Evolutionary conservation across 1,140 invertebrate species (phyloP).

Genomic region (Drosophila oshimai): DNA sequence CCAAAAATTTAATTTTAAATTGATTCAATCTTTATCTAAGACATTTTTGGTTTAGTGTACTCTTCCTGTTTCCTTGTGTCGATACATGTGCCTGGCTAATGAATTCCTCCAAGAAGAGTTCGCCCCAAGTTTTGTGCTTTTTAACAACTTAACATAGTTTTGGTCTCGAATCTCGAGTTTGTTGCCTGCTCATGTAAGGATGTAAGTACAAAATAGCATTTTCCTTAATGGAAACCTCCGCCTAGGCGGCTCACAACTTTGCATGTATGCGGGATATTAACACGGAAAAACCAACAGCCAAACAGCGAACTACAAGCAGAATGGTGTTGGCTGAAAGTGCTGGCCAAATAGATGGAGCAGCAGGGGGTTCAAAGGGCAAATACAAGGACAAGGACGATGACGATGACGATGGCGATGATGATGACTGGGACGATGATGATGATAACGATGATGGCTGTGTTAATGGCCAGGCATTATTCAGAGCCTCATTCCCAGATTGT

Average conservation of each 20-base stretch:
- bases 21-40: no score
- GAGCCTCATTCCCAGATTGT: conserved; percentile 75
- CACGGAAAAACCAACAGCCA: conserved; percentile 69
- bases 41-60: neutral
- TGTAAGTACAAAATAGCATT: conserved; percentile 73
- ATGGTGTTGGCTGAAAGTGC: conserved; percentile 72
- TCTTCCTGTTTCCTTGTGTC: conserved; percentile 16
- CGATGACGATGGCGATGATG: neutral
- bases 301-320: conserved; percentile 19
- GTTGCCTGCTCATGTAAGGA: conserved; percentile 47
- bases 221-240: conserved; percentile 63
- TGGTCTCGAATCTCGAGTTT: conserved; percentile 45
- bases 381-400: conserved; percentile 32
- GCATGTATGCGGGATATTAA: conserved; percentile 76
- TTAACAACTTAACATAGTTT: conserved; percentile 76
- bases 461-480: conserved; percentile 79
- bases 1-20: no score
- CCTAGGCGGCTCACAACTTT: conserved; percentile 62
- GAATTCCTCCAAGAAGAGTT: conserved; percentile 54
- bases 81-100: conserved; percentile 61
- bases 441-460: conserved; percentile 56
- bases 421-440: neutral
- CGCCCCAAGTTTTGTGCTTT: conserved; percentile 59
- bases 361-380: conserved; percentile 25
- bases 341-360: conserved; percentile 10